Evolutionary conservation across 2,888 invertebrate genomes (phyloP).

Genomic region (Nephrotoma flavescens): DNA sequence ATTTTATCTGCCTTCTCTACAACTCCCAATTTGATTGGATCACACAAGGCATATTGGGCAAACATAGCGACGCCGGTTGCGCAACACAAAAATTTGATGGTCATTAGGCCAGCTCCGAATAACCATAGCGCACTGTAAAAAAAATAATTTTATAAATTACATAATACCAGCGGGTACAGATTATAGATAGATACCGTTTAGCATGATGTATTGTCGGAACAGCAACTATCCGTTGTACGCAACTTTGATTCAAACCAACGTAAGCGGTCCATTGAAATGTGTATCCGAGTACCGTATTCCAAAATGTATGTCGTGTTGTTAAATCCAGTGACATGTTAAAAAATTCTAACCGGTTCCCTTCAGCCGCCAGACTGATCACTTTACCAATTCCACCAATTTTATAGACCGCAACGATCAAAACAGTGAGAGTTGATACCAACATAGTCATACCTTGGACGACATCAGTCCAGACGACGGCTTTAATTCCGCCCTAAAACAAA

Average conservation of each 20-base stretch:
- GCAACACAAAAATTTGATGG: neutral
- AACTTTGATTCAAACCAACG: conserved; percentile 30
- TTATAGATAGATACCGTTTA: conserved; percentile 25
- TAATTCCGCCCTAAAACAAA: conserved; percentile 27
- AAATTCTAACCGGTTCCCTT: conserved; percentile 27
- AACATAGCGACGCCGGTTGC: conserved; percentile 5
- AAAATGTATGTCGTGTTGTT: conserved; percentile 18
- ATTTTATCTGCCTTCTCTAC: conserved; percentile 26
- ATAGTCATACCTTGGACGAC: conserved; percentile 17
- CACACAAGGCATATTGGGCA: conserved; percentile 25
- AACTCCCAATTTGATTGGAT: conserved; percentile 34
- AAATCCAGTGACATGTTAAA: conserved; percentile 43
- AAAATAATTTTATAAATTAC: neutral
- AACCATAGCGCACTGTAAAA: neutral
- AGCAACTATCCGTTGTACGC: neutral
- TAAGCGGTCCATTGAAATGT: conserved; percentile 44
- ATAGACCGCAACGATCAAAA: conserved; percentile 27
- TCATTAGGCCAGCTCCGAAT: neutral
- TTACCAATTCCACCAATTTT: conserved; percentile 29
- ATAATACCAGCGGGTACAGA: neutral
- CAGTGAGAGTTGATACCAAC: conserved; percentile 27
- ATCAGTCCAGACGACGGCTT: conserved; percentile 35
- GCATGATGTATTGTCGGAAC: conserved; percentile 42
- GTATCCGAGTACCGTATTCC: conserved; percentile 43
- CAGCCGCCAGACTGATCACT: conserved; percentile 24